Percentiles rank a stretch among this genome's conserved stretches.
These are phyloP conservation scores for Phoxinus dragarum DNA, from an alignment of 2,797 vertebrate species.

Conservation along the genomic window DNA sequence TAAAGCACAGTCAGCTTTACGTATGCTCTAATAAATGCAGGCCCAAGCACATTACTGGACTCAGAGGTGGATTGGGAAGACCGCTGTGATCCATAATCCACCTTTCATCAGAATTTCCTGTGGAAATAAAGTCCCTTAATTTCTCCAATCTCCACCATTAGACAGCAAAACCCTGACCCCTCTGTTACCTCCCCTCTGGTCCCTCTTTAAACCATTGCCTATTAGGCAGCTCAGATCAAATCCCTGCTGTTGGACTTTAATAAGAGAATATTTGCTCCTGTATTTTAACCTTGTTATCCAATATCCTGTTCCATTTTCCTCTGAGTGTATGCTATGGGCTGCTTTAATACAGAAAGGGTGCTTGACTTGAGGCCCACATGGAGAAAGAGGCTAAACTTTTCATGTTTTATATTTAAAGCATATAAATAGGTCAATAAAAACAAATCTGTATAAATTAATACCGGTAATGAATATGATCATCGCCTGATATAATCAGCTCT, in stretches of 20 bases:
- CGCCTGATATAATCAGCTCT: too few relatives aligned
- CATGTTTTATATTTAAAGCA: not conserved
- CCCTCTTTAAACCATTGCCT: slow-evolving; percentile 77
- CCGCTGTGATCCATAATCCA: slow-evolving; percentile 72
- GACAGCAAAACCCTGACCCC: slow-evolving; percentile 79
- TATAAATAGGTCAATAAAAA: not conserved
- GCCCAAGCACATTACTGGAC: slow-evolving; percentile 40
- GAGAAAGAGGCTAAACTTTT: not conserved
- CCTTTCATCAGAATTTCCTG: slow-evolving; percentile 82
- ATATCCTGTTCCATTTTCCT: slow-evolving; percentile 73
- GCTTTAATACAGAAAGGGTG: slow-evolving; percentile 15
- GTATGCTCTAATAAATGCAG: slow-evolving; percentile 35
- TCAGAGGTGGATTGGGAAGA: slow-evolving; percentile 31
- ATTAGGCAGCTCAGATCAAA: slow-evolving; percentile 79
- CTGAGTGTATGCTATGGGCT: slow-evolving; percentile 63
- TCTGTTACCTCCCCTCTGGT: slow-evolving; percentile 76
- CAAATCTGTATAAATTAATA: not conserved
- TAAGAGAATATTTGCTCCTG: slow-evolving; percentile 77
- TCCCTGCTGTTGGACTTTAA: slow-evolving; percentile 77
- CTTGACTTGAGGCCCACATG: slow-evolving; percentile 2
- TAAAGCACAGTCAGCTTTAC: slow-evolving; percentile 26
- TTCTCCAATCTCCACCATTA: slow-evolving; percentile 78
- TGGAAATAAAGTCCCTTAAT: slow-evolving; percentile 73
- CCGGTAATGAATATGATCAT: not conserved
- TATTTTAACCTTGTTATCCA: slow-evolving; percentile 80